A percentile compares a stretch with the other conserved stretches of the same genome.
These are phyloP conservation scores for Psittacula cyanocephala DNA, from an alignment of 2,113 vertebrate species.

Conservation along the genomic window DNA sequence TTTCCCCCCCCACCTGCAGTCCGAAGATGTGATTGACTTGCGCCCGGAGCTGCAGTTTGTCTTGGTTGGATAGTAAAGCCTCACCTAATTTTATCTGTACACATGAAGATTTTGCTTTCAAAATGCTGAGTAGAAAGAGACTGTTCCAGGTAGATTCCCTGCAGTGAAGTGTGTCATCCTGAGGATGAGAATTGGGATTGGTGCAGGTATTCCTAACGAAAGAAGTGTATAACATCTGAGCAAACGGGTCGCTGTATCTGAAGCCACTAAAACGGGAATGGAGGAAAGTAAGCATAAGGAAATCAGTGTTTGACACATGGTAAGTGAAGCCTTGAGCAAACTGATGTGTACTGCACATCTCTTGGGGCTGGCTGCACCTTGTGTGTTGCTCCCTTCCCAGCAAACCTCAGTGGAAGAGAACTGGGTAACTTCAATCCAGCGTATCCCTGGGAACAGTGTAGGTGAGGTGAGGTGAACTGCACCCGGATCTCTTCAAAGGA, in stretches of 20 bases:
- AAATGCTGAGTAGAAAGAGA: background rate
- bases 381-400: background rate
- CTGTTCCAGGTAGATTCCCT: background rate
- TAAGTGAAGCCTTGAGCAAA: background rate
- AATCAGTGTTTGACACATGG: background rate
- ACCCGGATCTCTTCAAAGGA: background rate
- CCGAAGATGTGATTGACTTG: background rate
- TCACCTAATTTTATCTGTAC: conserved; percentile 49
- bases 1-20: background rate
- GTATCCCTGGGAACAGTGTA: accelerated
- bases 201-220: background rate
- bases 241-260: background rate
- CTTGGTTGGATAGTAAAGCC: conserved; percentile 55
- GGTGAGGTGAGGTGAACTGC: background rate
- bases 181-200: background rate
- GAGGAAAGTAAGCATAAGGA: background rate
- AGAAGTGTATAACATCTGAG: background rate
- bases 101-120: background rate
- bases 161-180: background rate
- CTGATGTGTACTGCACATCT: background rate
- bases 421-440: accelerated
- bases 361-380: background rate
- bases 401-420: background rate
- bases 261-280: background rate
- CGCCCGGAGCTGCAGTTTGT: background rate